phyloP scores from a whole-genome alignment of 2,113 vertebrate genomes.

The Carassius carassius region DNA sequence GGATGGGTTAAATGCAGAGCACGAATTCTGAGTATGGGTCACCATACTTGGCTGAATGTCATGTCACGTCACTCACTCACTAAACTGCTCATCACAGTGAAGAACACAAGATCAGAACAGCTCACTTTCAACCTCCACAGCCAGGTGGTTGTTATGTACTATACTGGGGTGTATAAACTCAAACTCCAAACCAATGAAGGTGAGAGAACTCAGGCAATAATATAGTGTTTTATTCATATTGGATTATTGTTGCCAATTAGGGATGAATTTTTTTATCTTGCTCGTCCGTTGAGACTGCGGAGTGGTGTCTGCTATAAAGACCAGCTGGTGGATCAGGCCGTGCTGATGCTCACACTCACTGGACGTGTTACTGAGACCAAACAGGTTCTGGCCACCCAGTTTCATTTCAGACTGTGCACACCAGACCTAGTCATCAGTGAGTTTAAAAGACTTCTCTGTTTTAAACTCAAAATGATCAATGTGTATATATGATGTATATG shows the following conservation, averaged over 20 bases:
- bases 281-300: slow-evolving; percentile 71
- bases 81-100: slow-evolving; percentile 68
- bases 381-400: slow-evolving; percentile 86
- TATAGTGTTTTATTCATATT: not conserved
- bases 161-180: slow-evolving; percentile 83
- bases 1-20: no score
- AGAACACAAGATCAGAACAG: slow-evolving; percentile 71
- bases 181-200: slow-evolving; percentile 71
- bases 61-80: no score
- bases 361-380: slow-evolving; percentile 80
- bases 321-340: slow-evolving; percentile 83
- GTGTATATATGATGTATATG: no score
- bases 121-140: slow-evolving; percentile 74
- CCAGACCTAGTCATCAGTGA: slow-evolving; percentile 78
- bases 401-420: slow-evolving; percentile 82
- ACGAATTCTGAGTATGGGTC: no score
- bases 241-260: not conserved
- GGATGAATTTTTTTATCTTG: not conserved
- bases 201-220: slow-evolving; percentile 57
- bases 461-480: not conserved
- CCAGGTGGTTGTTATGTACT: slow-evolving; percentile 81
- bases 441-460: not conserved
- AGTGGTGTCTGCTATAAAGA: slow-evolving; percentile 76
- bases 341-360: slow-evolving; percentile 83
- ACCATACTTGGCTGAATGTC: no score